Evolutionary conservation across 2,113 vertebrate species (phyloP), one percentile per base, ranked within the genome.

Genomic region (Dasyprocta punctata): DNA sequence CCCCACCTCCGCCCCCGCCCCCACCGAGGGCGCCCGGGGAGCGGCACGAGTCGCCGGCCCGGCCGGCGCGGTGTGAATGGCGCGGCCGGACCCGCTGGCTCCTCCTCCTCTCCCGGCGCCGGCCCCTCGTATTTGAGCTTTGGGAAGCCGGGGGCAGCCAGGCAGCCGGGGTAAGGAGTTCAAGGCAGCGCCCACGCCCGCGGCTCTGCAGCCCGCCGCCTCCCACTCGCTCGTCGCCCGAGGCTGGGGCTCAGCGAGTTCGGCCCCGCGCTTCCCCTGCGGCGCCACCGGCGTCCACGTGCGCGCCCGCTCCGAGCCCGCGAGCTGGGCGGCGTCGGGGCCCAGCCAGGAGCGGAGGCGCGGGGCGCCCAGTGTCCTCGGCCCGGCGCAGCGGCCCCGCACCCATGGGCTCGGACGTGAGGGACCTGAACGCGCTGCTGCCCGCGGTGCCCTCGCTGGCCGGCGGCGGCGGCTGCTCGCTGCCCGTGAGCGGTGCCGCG

Each of bases 341-440:
- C 86, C 96, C 98, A 98, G 98, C 98, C 98, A 83, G 96, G 98
- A 41, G 95, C 94, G 30, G 93, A 90, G 54, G 96, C 91, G 96
- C 47, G 98, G 95, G 96, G 98, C 97, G 92, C 86, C 90, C 49
- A 90, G 58, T 71, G 44, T 38, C 88, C 92, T 85, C 97, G 47
- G 14, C 86, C 89, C 96, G 47, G 63, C 54, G 96, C 69, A 92
- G 91, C 95, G 98, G 98, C 96, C 94, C 97, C 95, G 98, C 95
- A 61, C 98, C 98, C 88, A 99, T 99, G 99, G 99, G 99, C 97
- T 99, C 99, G 92, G 99, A 99, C 52, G 98, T 99, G 89, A 99
- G 99, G 96, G 99, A 99, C 93, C 99, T 99, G 97, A 99, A 99
- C 98, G 98, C 99, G 60, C 98, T 99, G 94, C 98, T 99, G 84